These are phyloP conservation scores for Vireo griseus DNA, from an alignment of 2,797 vertebrate genomes.

Conservation along the genomic window DNA sequence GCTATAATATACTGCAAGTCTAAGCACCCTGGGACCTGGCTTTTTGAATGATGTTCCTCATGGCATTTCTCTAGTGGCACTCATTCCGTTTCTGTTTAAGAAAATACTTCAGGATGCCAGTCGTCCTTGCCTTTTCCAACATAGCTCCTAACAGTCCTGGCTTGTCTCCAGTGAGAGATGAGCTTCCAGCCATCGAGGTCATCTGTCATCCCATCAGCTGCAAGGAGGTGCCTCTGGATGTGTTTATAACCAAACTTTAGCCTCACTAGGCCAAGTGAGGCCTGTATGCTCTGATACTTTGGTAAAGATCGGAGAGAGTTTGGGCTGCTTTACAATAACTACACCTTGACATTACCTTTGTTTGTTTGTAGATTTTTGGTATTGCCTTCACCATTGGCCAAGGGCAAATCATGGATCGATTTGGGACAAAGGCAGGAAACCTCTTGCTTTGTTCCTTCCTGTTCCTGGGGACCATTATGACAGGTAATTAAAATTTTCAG, in stretches of 20 bases:
- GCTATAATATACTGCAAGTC: neutral
- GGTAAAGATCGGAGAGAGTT: neutral
- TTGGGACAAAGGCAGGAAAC: conserved; percentile 83
- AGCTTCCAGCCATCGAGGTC: neutral
- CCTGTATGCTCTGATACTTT: neutral
- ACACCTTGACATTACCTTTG: neutral
- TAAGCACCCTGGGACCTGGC: neutral
- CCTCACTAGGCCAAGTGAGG: neutral
- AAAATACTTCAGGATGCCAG: neutral
- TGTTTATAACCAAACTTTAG: neutral
- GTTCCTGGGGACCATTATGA: conserved; percentile 81
- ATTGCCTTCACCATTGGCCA: conserved; percentile 92
- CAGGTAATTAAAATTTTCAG: conserved; percentile 73
- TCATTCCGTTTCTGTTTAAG: neutral
- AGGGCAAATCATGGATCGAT: conserved; percentile 87
- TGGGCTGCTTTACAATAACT: neutral
- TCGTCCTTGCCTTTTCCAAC: neutral
- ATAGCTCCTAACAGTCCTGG: neutral
- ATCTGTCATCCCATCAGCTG: neutral
- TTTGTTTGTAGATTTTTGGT: conserved; percentile 86
- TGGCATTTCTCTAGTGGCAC: neutral
- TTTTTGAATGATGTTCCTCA: neutral
- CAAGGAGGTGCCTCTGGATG: neutral
- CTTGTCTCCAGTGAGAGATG: neutral
- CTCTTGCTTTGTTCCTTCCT: conserved; percentile 88